Evolutionary conservation across 2,113 vertebrate genomes (phyloP).

Genomic region (Leiothrix lutea): DNA sequence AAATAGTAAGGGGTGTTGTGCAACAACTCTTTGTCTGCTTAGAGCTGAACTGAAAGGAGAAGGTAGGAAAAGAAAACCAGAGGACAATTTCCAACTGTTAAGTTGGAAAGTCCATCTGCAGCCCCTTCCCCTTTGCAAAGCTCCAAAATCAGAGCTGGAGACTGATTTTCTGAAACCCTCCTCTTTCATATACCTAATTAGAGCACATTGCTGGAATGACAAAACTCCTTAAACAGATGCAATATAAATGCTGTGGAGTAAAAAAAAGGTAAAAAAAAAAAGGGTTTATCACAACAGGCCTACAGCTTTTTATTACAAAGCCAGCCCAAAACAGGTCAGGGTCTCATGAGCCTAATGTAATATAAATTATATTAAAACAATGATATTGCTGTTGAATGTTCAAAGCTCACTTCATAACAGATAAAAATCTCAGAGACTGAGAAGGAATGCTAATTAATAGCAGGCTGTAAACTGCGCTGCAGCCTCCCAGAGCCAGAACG

Average conservation of each 20-base stretch:
- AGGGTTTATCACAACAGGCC: not conserved
- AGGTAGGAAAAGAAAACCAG: not conserved
- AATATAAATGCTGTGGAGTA: not conserved
- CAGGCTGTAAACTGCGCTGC: not conserved
- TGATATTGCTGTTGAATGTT: conserved; percentile 40
- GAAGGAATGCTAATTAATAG: conserved; percentile 63
- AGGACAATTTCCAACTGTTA: not conserved
- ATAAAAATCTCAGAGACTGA: conserved; percentile 47
- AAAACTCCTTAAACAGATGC: not conserved
- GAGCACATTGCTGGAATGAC: not conserved
- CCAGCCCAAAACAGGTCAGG: not conserved
- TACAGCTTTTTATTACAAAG: conserved; percentile 34
- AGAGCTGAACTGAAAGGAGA: not conserved
- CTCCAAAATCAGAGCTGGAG: not conserved
- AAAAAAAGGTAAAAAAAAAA: not conserved
- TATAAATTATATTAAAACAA: conserved; percentile 51
- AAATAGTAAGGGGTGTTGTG: not conserved
- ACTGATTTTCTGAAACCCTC: not conserved
- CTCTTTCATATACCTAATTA: not conserved
- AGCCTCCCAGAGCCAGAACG: conserved; percentile 37
- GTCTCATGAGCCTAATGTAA: conserved; percentile 25
- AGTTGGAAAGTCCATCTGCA: not conserved
- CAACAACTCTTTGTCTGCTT: conserved; percentile 12
- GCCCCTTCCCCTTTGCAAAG: not conserved
- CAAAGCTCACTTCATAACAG: conserved; percentile 47